Evolutionary conservation across 2,113 vertebrate species (phyloP).

Genomic region (Aldabrachelys gigantea): DNA sequence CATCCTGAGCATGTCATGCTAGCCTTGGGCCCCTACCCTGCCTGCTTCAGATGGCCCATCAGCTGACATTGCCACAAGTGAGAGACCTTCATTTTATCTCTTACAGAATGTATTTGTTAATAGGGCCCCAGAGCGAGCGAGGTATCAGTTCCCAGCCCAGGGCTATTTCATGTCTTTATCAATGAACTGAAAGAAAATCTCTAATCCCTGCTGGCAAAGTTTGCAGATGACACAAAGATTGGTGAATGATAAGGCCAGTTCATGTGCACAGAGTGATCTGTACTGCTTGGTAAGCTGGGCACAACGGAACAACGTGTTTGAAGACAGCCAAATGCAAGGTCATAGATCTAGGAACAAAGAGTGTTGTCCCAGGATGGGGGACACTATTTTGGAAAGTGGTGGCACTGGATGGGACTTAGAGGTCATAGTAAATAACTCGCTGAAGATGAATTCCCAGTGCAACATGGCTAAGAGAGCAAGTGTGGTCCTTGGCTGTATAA

Average conservation of each 20-base stretch:
- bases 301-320: neutral
- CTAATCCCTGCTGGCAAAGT: too few relatives aligned
- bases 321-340: neutral
- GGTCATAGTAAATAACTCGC: neutral
- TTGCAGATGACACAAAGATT: neutral
- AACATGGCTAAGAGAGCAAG: neutral
- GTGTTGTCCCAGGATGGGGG: neutral
- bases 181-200: neutral
- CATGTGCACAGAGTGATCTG: neutral
- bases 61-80: neutral
- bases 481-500: neutral
- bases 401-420: neutral
- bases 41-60: neutral
- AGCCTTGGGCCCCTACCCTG: neutral
- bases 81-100: neutral
- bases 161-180: neutral
- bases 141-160: neutral
- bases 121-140: neutral
- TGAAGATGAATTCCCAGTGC: too few relatives aligned
- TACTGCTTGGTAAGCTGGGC: too few relatives aligned
- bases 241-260: neutral
- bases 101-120: neutral
- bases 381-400: neutral
- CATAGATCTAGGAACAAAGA: neutral
- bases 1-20: rapidly evolving